Base-by-base conservation (phyloP, 2,888 invertebrate genomes). In the Baronia brevicornis region DNA sequence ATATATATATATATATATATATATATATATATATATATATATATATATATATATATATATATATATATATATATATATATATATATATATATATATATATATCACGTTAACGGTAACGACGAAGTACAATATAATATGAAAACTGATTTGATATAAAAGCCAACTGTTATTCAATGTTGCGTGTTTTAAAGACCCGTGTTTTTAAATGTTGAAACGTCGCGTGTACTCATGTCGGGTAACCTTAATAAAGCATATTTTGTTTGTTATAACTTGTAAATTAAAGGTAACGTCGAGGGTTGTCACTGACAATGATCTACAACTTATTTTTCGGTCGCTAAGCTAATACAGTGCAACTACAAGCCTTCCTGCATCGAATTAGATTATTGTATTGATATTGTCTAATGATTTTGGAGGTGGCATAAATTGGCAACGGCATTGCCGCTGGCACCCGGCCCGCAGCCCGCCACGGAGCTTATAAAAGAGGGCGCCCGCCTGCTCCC, bases 381-480 rank as follows among this genome's bases (percentile, higher is more conserved):
- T 33, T 26, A n/a, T 13, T 18, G 27, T 12, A 31, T 21, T 21
- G 8, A 30, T 38, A 22, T 25, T 11, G 15, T 7, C 23, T 7
- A 36, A 20, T 37, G 41, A 5, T 20, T 17, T 29, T 17, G 41
- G 10, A 15, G 17, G 36, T 20, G 27, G 38, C 27, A 31, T 41
- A 39, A 29, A 40, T 55, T 54, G 48, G 60, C 42, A 36, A 43
- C 47, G 52, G 54, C 45, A 50, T 45, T 45, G 52, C 46, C 39
- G 57, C 70, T 74, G 74, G 78, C 77, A 73, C 36, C 40, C 49
- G 50, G 69, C 77, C 75, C 78, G 62, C 58, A 44, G 62, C 67
- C 69, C 62, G 61, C 72, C 61, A 60, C 79, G 62, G 63, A 82
- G 75, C 79, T 82, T 82, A 82, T 82, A 82, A 82, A 82, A 82